Conservation (phyloP, 2,888 invertebrate genomes). For the Oxyteleia sp. region DNA sequence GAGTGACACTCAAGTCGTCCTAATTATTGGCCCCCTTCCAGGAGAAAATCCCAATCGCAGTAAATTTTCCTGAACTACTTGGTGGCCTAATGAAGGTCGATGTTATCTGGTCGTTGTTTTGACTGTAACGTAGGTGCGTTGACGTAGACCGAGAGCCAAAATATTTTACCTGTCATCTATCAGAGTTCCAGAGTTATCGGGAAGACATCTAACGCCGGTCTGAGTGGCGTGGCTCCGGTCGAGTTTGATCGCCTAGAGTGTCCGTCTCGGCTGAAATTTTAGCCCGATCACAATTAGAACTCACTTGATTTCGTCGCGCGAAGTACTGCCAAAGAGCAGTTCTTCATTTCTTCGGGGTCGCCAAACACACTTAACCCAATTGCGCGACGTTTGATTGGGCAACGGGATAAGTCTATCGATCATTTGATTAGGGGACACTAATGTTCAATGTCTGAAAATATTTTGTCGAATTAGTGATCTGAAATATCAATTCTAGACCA, state of each 20-base stretch:
- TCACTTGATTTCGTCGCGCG: not conserved
- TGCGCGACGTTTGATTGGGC: not conserved
- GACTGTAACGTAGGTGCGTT: no score
- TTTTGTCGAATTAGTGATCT: no score
- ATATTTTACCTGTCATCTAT: conserved; percentile 3
- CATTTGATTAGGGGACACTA: conserved; percentile 18
- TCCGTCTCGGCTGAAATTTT: not conserved
- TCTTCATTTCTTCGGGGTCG: not conserved
- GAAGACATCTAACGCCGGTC: not conserved
- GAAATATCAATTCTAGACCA: no score
- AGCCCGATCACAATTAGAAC: not conserved
- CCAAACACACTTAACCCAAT: conserved; percentile 1
- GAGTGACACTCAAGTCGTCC: no score
- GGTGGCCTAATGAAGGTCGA: not conserved
- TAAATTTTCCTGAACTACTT: no score
- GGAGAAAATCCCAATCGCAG: no score
- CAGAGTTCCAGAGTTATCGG: not conserved
- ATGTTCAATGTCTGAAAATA: no score
- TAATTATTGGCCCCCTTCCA: no score
- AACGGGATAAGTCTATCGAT: not conserved
- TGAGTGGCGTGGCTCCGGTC: not conserved
- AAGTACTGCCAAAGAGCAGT: not conserved
- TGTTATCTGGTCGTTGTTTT: not conserved
- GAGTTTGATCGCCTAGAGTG: not conserved
- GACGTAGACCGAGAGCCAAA: not conserved